A percentile compares a stretch with the other conserved stretches of the same genome.
phyloP scores from a whole-genome alignment of 2,888 invertebrate species.

The Omphaloscelis lunosa region DNA sequence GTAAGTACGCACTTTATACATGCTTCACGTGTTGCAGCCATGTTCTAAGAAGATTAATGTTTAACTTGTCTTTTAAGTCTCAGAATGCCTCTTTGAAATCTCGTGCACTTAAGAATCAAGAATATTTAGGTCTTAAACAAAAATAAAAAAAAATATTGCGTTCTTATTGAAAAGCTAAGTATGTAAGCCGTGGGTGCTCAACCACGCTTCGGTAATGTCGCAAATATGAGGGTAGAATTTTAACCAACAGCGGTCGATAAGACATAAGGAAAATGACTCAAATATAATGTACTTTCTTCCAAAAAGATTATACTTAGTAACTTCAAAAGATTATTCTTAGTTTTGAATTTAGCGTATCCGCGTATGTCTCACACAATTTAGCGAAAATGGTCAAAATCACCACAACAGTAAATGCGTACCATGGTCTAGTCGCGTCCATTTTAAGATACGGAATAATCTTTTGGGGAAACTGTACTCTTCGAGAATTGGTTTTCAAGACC shows the following conservation, averaged over 20 bases:
- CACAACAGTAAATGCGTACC: no score
- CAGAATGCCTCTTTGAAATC: background rate
- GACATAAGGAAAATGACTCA: background rate
- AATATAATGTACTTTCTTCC: constrained; percentile 1
- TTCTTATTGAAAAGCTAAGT: background rate
- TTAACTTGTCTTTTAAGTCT: background rate
- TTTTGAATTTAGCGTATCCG: background rate
- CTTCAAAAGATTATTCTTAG: background rate
- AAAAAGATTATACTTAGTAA: background rate
- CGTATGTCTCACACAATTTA: no score
- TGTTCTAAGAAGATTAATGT: background rate
- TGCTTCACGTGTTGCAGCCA: no score
- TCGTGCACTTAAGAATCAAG: no score
- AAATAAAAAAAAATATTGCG: background rate
- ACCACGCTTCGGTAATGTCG: constrained; percentile 18
- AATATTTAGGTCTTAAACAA: background rate
- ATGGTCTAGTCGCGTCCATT: no score
- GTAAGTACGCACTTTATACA: background rate
- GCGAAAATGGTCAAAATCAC: no score
- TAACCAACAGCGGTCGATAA: constrained; percentile 6
- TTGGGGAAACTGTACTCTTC: no score
- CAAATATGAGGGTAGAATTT: constrained; percentile 10
- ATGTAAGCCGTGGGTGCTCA: background rate
- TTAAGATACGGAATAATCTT: no score
- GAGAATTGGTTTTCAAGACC: no score